Percentiles rank a stretch among this genome's conserved stretches.
Conservation (phyloP, 2,797 vertebrate species). For the Smutsia temminckii region DNA sequence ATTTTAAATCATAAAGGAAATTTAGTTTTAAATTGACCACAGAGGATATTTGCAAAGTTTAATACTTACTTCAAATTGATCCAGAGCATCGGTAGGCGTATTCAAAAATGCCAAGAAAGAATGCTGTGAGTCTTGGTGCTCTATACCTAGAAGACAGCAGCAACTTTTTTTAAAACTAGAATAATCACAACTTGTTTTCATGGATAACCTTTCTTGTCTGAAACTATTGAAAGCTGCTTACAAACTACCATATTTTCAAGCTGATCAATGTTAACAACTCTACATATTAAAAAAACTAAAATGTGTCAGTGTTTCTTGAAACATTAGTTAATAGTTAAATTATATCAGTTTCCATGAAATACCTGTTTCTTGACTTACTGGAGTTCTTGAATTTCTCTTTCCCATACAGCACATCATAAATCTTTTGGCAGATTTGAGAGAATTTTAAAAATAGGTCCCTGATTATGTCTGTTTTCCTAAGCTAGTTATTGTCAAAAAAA, state of each 20-base stretch:
- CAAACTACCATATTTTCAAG: background rate
- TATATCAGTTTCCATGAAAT: background rate
- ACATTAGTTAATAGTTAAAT: background rate
- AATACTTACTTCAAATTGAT: constrained; percentile 97
- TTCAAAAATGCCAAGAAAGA: constrained; percentile 99
- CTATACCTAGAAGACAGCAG: constrained; percentile 93
- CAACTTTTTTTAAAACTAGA: constrained; percentile 83
- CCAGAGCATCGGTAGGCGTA: constrained; percentile 94
- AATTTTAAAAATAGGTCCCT: constrained; percentile 12
- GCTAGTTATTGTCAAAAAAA: constrained; percentile 35
- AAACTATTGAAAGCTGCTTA: constrained; percentile 41
- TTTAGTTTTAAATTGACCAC: background rate
- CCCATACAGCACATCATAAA: background rate
- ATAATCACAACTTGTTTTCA: constrained; percentile 73
- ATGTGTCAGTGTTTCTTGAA: background rate
- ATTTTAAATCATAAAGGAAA: constrained; percentile 23
- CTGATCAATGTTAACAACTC: background rate
- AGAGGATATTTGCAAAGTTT: constrained; percentile 53
- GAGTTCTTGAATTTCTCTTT: constrained; percentile 14
- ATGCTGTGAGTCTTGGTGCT: constrained; percentile 99
- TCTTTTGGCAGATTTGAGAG: background rate
- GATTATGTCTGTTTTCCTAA: constrained; percentile 34
- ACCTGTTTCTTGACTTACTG: background rate
- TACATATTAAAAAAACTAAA: constrained; percentile 18
- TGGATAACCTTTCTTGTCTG: constrained; percentile 81